Base-by-base conservation (phyloP, 2,113 vertebrate genomes). In the Suncus etruscus region DNA sequence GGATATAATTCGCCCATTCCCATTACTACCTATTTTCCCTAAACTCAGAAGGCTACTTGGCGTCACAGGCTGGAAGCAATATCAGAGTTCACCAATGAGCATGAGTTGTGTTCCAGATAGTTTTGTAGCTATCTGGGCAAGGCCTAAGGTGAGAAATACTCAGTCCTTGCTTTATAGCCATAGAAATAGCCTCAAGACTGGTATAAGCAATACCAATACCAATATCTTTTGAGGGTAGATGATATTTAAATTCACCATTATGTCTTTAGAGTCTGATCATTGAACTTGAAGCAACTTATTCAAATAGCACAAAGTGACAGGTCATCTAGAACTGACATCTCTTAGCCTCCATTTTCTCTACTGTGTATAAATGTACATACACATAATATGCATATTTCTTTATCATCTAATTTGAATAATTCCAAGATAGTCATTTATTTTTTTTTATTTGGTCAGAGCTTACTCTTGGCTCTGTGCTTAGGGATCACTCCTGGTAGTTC, bases 261-360 rank as follows among this genome's bases (percentile, higher is more conserved):
- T 16, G 48, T 3, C n/a, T 72, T 18, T 8, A 70, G 6, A 31
- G 6, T 25, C 14, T 83, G 51, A 68, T 31, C n/a, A 63, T 80
- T 81, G 25, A 77, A 83, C 47, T 78, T 87, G 75, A 68, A 86
- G 51, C 6, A 61, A 80, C 39, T 39, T 90, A 76, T 29, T 6
- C 29, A 24, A 85, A 70, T 45, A 48, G 58, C 29, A 78, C 11
- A 65, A 31, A 86, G 72, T 39, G 20, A 73, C 2, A 78, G 58
- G 25, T 81, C 66, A 47, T 51, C 66, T 77, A 63, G 70, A 72
- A 93, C 3, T 47, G 4, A 77, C 18, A 50, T 25, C 22, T 65
- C 51, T 54, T 54, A 61, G 58, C 58, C 18, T 61, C 58, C 58
- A 61, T 61, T 22, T 61, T 61, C 18, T 61, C 7, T 22, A 20